phyloP scores from a whole-genome alignment of 1,140 invertebrate genomes.

The Acromyrmex heyeri region DNA sequence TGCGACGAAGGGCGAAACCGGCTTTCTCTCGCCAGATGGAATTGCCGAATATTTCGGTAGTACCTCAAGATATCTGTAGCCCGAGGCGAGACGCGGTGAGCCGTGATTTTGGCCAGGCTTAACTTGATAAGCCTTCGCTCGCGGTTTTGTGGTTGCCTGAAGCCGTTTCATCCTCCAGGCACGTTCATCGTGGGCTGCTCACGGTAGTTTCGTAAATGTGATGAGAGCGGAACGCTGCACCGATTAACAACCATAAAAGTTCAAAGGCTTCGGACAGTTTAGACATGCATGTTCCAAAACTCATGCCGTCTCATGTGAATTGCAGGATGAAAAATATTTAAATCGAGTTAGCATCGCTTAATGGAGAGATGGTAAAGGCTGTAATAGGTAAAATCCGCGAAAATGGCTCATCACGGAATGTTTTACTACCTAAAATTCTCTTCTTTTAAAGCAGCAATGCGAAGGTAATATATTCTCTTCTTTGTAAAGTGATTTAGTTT shows the following conservation, averaged over 20 bases:
- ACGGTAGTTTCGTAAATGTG: constrained; percentile 47
- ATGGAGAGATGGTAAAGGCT: not conserved
- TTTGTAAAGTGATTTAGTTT: constrained; percentile 9
- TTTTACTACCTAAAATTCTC: not conserved
- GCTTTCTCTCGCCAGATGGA: constrained; percentile 43
- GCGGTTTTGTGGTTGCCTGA: constrained; percentile 48
- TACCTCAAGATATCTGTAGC: constrained; percentile 33
- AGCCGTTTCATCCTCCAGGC: constrained; percentile 13
- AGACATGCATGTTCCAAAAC: not conserved
- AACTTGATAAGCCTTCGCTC: constrained; percentile 70
- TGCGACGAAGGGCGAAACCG: constrained; percentile 42
- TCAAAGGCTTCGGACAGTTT: constrained; percentile 22
- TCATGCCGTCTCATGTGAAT: not conserved
- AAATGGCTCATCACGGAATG: constrained; percentile 1
- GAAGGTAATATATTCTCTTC: not conserved
- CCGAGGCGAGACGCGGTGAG: not conserved
- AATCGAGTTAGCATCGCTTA: not conserved
- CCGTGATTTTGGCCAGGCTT: constrained; percentile 69
- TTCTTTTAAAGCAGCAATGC: not conserved
- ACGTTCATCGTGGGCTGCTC: constrained; percentile 9
- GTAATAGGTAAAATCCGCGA: not conserved
- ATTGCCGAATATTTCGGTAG: constrained; percentile 69
- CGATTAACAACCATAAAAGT: constrained; percentile 49
- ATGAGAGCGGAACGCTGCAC: constrained; percentile 1
- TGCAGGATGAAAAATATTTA: not conserved